Evolutionary conservation across 92 coral and sea anemone genomes (phyloP).

Genomic region (Virgularia gustaviana): DNA sequence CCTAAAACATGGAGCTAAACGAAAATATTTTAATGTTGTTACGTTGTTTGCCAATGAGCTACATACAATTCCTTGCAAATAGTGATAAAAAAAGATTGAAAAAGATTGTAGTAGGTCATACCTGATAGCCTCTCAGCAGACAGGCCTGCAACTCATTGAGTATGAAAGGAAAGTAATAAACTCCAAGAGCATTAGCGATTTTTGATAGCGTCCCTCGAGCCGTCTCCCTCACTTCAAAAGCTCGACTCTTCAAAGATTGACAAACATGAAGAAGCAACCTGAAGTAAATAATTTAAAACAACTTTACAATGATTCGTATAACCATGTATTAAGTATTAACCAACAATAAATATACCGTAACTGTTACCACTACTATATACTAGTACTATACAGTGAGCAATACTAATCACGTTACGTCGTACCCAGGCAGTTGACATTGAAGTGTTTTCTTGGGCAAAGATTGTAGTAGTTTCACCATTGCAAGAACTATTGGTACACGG

Average conservation of each 20-base stretch:
- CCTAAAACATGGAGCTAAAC: conserved; percentile 86
- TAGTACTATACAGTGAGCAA: background rate
- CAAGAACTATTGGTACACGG: conserved; percentile 84
- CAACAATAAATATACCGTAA: too few relatives aligned
- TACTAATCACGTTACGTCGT: too few relatives aligned
- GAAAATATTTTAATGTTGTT: too few relatives aligned
- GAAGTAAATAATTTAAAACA: too few relatives aligned
- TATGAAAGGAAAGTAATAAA: conserved; percentile 80
- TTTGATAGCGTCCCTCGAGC: conserved; percentile 87
- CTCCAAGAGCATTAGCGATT: conserved; percentile 80
- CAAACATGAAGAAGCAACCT: conserved; percentile 88
- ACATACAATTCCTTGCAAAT: too few relatives aligned
- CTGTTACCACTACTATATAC: background rate
- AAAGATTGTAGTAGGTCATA: conserved; percentile 11
- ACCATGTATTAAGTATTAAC: background rate
- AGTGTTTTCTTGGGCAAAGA: conserved; percentile 81
- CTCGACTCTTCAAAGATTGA: conserved; percentile 78
- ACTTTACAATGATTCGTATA: too few relatives aligned
- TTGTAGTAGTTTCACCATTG: conserved; percentile 82
- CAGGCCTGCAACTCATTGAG: conserved; percentile 72
- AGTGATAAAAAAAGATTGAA: background rate
- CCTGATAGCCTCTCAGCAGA: conserved; percentile 88
- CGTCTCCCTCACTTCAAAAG: conserved; percentile 83
- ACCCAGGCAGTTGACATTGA: conserved; percentile 91
- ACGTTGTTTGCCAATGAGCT: too few relatives aligned